Base-by-base conservation (phyloP, 1,140 invertebrate genomes). In the Solenopsis invicta region DNA sequence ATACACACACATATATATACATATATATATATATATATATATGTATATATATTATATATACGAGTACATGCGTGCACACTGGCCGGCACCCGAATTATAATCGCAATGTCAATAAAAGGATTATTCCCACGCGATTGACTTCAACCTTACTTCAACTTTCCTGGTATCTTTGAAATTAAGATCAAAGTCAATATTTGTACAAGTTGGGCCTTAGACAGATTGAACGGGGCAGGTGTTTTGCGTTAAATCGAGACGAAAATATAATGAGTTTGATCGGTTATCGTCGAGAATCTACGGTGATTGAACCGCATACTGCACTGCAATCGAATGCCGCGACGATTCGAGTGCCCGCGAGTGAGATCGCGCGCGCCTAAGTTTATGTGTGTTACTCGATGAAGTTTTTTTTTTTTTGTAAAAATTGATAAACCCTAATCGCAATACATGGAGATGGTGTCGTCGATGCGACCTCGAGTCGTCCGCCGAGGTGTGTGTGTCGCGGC, bases 361-460 rank as follows among this genome's bases (percentile, higher is more conserved):
- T 4, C 78, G 21, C 64, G n/a, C 64, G 52, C 78, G 50, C 37
- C 45, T 74, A 84, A 74, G 54, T 75, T 72, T 74, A 82, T 41
- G 41, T 4, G 29, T 50, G 41, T 75, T 84, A 84, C 67, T 74
- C 69, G 69, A 75, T 75, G 41, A 84, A 50, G 45, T 48, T 86
- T 45, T 45, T 45, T 45, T 45, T 45, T 45, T 45, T 45, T 64
- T 45, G 45, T 93, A 93, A 93, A 93, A 94, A 93, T 94, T 92
- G 92, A 89, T 94, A 94, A 94, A 93, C 90, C 90, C 92, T 94
- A 94, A 94, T 94, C 81, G 90, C 93, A 94, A 94, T 91, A 93
- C 91, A 93, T 87, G 87, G 86, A 89, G 34, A 52, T 45, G 37
- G 16, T 29, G 64, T 67, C 66, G 89, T 87, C 66, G 48, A 13